A percentile compares a stretch with the other conserved stretches of the same genome.
These are phyloP conservation scores for Tenthredo notha DNA, from an alignment of 2,888 invertebrate genomes.

Conservation along the genomic window DNA sequence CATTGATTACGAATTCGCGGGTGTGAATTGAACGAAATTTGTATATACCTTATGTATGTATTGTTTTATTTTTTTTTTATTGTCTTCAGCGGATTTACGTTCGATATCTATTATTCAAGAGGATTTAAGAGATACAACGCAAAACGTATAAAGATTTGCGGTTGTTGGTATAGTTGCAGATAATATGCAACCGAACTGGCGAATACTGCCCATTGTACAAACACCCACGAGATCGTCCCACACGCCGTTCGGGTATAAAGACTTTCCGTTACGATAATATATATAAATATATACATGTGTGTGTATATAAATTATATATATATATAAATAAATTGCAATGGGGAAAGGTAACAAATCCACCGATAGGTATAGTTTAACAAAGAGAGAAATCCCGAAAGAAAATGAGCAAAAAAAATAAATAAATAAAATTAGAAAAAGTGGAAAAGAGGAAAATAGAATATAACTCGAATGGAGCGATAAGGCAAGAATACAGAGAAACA, in stretches of 20 bases:
- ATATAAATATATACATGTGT: not conserved
- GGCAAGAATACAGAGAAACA: no score
- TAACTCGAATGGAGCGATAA: no score
- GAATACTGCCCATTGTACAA: conserved; percentile 18
- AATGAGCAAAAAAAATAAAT: not conserved
- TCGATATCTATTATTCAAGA: not conserved
- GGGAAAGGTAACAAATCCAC: not conserved
- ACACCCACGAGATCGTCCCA: conserved; percentile 25
- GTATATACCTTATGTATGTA: no score
- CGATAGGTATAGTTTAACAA: not conserved
- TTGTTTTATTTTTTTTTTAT: no score
- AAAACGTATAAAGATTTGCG: not conserved
- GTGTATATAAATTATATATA: not conserved
- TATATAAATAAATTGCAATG: not conserved
- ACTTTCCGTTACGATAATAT: not conserved
- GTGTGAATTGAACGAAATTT: no score
- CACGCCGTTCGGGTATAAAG: not conserved
- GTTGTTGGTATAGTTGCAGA: no score
- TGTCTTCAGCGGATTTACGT: no score
- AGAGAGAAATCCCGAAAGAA: not conserved
- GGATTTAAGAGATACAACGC: no score
- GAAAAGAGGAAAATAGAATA: no score
- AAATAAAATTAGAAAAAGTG: not conserved
- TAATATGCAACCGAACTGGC: not conserved
- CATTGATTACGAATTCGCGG: no score